Evolutionary conservation across 2,797 vertebrate genomes (phyloP).

Genomic region (Periparus ater): DNA sequence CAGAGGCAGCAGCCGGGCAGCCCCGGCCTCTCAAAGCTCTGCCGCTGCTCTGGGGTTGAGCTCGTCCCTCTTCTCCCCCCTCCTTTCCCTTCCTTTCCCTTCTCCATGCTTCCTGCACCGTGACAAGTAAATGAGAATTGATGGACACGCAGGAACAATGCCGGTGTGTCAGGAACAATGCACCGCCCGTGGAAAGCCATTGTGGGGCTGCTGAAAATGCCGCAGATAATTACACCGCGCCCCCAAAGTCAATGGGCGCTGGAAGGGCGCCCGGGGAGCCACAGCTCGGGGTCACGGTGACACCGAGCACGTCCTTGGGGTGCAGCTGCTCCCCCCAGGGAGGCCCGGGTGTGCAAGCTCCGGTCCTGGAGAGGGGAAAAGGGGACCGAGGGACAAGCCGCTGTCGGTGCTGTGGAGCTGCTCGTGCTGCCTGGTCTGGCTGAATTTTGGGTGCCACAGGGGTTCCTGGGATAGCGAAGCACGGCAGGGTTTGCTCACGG

Average conservation of each 20-base stretch:
- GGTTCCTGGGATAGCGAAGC: fast-evolving
- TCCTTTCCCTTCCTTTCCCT: not conserved
- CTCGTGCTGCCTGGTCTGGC: not conserved
- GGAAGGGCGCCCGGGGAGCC: slow-evolving; percentile 25
- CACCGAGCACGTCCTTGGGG: not conserved
- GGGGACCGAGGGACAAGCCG: not conserved
- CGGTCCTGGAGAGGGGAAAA: not conserved
- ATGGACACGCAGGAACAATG: slow-evolving; percentile 60
- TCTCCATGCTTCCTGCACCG: slow-evolving; percentile 49
- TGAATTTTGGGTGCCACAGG: not conserved
- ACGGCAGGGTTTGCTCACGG: not conserved
- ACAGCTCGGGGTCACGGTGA: slow-evolving; percentile 28
- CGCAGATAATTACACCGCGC: slow-evolving; percentile 28
- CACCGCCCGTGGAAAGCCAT: slow-evolving; percentile 35
- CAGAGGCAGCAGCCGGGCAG: not conserved
- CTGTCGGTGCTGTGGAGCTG: not conserved
- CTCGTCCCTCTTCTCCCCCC: not conserved
- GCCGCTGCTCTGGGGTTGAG: not conserved
- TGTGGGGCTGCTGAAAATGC: slow-evolving; percentile 50
- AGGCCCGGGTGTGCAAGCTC: not conserved
- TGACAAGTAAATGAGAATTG: slow-evolving; percentile 73
- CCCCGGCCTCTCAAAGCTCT: not conserved
- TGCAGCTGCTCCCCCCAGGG: not conserved
- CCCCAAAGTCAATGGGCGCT: slow-evolving; percentile 33
- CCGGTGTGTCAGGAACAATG: slow-evolving; percentile 62